Base-by-base conservation (phyloP, 1,140 invertebrate genomes). In the Drosophila takahashii region DNA sequence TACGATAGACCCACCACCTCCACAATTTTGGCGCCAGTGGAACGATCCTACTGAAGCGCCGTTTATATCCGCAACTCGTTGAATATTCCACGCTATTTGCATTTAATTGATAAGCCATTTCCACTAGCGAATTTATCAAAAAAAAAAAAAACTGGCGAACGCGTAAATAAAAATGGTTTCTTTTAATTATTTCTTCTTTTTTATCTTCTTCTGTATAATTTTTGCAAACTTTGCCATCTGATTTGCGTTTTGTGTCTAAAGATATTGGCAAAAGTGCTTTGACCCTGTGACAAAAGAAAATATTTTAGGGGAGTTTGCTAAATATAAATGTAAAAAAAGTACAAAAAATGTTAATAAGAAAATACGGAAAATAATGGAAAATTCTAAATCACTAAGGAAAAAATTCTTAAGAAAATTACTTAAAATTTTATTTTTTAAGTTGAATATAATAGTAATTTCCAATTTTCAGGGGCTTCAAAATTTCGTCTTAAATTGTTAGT, bases 231-330 rank as follows among this genome's bases (percentile, higher is more conserved):
- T 48, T 26, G 66, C 45, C 41, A 27, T 67, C 41, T 54, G 60
- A 27, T 52, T 50, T 37, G 42, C 29, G 26, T 22, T 37, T 44
- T 60, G 27, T 64, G 54, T 80, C 26, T 50, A 54, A 51, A 53
- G 34, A 54, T 56, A 73, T 50, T 54, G 45, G 56, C 50, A 85
- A 83, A 87, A 87, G 83, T 87, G 83, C 83, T 87, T 83, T 87
- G 83, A 87, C 83, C 83, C 83, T 87, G 83, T 87, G 83, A 66
- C 61, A 78, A 67, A 62, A 51, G 69, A 62, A 37, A 54, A 39
- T 54, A 50, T 41, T 64, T 50, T 13, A n/a, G 8, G 32, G 34
- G 22, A 22, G 29, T 22, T 44, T 45, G 39, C 34, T n/a, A 39
- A n/a, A n/a, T n/a, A 48, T 41, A 27, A 47, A 39, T 56, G 8